Base-by-base conservation (phyloP, 2,113 vertebrate genomes). In the Cheilinus undulatus region DNA sequence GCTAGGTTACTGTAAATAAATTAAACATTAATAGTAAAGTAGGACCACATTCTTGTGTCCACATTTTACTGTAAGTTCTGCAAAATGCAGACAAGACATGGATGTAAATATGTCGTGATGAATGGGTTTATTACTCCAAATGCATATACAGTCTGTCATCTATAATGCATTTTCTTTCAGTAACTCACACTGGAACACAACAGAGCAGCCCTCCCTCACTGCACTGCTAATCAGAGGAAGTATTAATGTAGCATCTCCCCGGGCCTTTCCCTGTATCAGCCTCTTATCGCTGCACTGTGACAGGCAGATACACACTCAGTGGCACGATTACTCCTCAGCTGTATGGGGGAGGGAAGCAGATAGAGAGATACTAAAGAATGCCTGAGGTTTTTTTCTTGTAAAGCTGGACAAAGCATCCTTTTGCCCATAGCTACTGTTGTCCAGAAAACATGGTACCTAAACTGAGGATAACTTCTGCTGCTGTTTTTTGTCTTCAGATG, bases 221-320 rank as follows among this genome's bases (percentile, higher is more conserved):
- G 51, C 43, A 9, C 53, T 50, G 60, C 66, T 72, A 76, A 87
- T 81, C 76, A 75, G 69, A 75, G 10, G 30, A 40, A 13, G 58
- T 63, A 60, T 58, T 83, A 49, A 65, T 52, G 73, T 27, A 45
- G 49, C 84, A 69, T 70, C 69, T 74, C 73, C 54, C 50, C 52
- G 42, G 58, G 73, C 70, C 53, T 77, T 71, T 80, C 24, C 58
- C 12, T 10, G 48, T n/a, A 57, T 75, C 64, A 52, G 42, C 46
- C 50, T 82, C 54, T 75, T 87, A 83, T 83, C 79, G 30, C 69
- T 53, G 60, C 46, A 30, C 26, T 27, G 65, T 65, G 78, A 72
- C 56, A 57, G 56, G 45, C 66, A 52, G 59, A 83, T 66, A 24
- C 66, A 32, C 46, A 30, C 34, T 62, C 65, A 45, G 49, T 36